phyloP scores from a whole-genome alignment of 2,797 vertebrate species.

The Micromesistius poutassou region DNA sequence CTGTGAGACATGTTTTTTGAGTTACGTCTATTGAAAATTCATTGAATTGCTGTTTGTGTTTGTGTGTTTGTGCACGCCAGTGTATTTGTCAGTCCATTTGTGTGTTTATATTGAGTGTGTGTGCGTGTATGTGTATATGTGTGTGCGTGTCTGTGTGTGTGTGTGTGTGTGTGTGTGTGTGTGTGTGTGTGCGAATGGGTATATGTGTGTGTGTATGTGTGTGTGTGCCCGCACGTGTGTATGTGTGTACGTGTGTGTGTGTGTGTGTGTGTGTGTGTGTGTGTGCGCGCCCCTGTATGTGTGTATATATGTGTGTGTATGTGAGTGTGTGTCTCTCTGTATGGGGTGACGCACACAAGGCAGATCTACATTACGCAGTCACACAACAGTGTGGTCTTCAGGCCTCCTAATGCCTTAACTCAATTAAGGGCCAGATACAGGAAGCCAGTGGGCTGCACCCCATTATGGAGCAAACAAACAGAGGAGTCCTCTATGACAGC shows the following conservation, averaged over 20 bases:
- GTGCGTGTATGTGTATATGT: slow-evolving; percentile 15
- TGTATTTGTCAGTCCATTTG: neutral
- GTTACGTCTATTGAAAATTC: neutral
- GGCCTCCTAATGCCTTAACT: slow-evolving; percentile 46
- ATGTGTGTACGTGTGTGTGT: neutral
- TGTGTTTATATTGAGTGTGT: slow-evolving; percentile 3
- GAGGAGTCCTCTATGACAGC: slow-evolving; percentile 26
- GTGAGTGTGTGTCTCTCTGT: neutral
- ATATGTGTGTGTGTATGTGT: slow-evolving; percentile 17
- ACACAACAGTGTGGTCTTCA: slow-evolving; percentile 19
- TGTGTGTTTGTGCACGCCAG: slow-evolving; percentile 6
- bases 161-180: neutral
- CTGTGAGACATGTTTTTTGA: neutral
- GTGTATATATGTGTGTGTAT: slow-evolving; percentile 2
- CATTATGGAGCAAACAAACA: slow-evolving; percentile 36
- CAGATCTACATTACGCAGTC: neutral
- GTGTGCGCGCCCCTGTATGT: neutral
- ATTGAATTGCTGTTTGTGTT: slow-evolving; percentile 20
- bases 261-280: slow-evolving; percentile 3
- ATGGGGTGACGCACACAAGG: neutral
- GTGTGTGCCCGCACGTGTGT: neutral
- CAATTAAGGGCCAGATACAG: slow-evolving; percentile 46
- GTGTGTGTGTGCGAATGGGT: neutral
- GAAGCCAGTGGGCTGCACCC: slow-evolving; percentile 39
- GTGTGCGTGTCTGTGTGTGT: too few species aligned